Conservation (phyloP, 2,797 vertebrate genomes). For the Thalassophryne amazonica region DNA sequence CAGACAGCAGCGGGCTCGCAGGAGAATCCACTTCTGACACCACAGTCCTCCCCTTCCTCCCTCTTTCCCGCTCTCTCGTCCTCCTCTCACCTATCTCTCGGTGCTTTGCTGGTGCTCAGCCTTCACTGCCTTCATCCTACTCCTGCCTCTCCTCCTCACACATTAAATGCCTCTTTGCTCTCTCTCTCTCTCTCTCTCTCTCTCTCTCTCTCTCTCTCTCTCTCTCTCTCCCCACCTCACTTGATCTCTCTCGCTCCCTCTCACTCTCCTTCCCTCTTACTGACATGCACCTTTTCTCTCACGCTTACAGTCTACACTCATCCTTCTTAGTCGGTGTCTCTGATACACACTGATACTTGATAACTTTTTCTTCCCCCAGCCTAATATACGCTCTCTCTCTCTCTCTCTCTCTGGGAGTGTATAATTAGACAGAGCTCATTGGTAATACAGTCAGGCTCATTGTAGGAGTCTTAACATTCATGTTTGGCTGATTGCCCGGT, state of each 20-base stretch:
- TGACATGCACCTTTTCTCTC: constrained; percentile 64
- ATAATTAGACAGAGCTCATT: constrained; percentile 83
- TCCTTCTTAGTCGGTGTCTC: constrained; percentile 47
- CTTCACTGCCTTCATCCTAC: constrained; percentile 69
- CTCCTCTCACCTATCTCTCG: constrained; percentile 15
- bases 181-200: constrained; percentile 45
- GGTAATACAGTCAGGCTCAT: constrained; percentile 81
- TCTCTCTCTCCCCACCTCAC: constrained; percentile 59
- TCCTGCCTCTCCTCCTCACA: constrained; percentile 71
- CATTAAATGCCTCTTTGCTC: constrained; percentile 73
- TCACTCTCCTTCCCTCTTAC: constrained; percentile 27
- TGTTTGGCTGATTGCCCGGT: constrained; percentile 78
- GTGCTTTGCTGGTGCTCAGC: constrained; percentile 48
- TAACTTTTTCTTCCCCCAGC: constrained; percentile 56
- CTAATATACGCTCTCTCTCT: constrained; percentile 46
- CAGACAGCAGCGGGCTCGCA: constrained; percentile 61
- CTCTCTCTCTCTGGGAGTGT: constrained; percentile 66
- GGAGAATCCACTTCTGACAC: constrained; percentile 79
- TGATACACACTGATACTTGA: constrained; percentile 57
- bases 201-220: constrained; percentile 28
- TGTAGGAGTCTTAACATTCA: constrained; percentile 78
- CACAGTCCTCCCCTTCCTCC: constrained; percentile 61
- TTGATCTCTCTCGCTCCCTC: constrained; percentile 46
- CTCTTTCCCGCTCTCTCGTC: constrained; percentile 35
- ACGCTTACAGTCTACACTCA: constrained; percentile 52